Evolutionary conservation across 2,797 vertebrate genomes (phyloP).

Genomic region (Alauda arvensis): DNA sequence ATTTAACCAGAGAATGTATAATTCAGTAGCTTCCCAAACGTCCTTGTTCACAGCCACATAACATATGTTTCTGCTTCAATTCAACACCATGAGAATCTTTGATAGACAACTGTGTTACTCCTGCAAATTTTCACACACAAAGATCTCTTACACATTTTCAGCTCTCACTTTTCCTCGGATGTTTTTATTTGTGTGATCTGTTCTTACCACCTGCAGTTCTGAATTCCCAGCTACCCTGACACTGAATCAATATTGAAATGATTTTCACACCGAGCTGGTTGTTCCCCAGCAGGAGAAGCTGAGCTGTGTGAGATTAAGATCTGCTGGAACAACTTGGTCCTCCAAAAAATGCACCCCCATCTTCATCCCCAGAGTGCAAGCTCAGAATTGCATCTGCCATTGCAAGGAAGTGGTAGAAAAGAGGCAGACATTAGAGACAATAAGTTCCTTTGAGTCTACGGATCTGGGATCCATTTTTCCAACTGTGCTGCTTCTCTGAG

Average conservation of each 20-base stretch:
- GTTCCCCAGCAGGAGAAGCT: neutral
- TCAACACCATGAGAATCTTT: neutral
- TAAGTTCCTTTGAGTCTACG: neutral
- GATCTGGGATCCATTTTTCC: neutral
- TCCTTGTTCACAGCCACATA: neutral
- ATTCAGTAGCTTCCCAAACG: constrained; percentile 19
- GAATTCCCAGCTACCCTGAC: neutral
- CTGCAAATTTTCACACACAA: neutral
- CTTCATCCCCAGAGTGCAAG: neutral
- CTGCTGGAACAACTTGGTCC: neutral
- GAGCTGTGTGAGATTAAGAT: neutral
- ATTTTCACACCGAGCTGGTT: neutral
- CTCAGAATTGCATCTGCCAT: neutral
- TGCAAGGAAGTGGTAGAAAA: neutral
- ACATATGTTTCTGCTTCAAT: neutral
- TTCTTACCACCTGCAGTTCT: neutral
- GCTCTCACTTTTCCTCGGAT: neutral
- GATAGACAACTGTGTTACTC: constrained; percentile 3
- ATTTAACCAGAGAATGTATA: neutral
- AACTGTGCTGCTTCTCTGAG: neutral
- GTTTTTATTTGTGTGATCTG: neutral
- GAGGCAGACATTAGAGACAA: neutral
- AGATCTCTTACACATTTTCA: neutral
- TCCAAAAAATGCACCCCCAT: neutral
- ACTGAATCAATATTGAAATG: neutral